Base-by-base conservation (phyloP, 2,888 invertebrate species). In the Stenotaenia linearis region DNA sequence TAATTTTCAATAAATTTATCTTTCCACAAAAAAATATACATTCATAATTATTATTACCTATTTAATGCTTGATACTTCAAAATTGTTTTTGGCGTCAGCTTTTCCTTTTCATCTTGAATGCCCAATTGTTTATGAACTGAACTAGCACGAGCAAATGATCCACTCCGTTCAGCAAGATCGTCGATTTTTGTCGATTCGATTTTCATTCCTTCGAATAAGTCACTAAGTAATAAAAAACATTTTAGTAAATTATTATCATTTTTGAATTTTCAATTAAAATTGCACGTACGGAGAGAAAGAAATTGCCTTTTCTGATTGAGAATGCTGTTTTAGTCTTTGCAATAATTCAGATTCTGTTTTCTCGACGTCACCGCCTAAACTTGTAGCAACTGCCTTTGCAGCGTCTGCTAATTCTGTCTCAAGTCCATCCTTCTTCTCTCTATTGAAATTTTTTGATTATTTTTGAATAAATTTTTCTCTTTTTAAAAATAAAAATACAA, bases 331-430 rank as follows among this genome's bases (percentile, higher is more conserved):
- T 10, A 94, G 88, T 85, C 91, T 91, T 15, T 90, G 88, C 77
- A 94, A 86, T 5, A 95, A 86, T 84, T 94, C 93, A 0, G 91
- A 90, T 86, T 94, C 92, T 0, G 91, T 92, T 85, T 91, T 89
- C 83, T 90, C 89, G 0, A 88, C 87, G 85, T 92, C 89, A 12
- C 92, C 92, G 77, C 91, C 91, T 0, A 94, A 84, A 45, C 89
- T 87, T 81, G 90, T 86, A 0, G 94, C 94, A n/a, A 93, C 93
- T 80, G 90, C 88, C 84, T 90, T 89, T 0, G 91, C 93, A 10
- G 94, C 94, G 15, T 75, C 80, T 23, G 83, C 37, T 79, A 84
- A 78, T 37, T 82, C 80, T 77, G 5, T 12, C 4, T 56, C 56
- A 23, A 56, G 5, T 12, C 56, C 56, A n/a, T 21, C 18, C 6